Evolutionary conservation across 2,888 invertebrate species (phyloP).

Genomic region (Cinara cedri): DNA sequence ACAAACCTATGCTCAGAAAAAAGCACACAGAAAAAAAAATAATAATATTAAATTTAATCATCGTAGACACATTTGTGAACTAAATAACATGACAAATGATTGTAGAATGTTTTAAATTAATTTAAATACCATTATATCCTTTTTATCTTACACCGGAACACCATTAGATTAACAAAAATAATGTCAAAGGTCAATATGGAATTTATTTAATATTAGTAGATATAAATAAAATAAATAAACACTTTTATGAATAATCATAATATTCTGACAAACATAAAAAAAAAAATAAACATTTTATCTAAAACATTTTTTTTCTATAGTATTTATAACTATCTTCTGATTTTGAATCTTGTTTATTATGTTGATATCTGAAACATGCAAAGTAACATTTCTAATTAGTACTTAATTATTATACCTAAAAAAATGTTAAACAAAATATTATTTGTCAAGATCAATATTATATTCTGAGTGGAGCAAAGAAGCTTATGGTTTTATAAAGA

Average conservation of each 20-base stretch:
- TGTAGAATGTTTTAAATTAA: not conserved
- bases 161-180: constrained; percentile 34
- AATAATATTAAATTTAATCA: not conserved
- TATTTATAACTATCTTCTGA: constrained; percentile 25
- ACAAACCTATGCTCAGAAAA: constrained; percentile 10
- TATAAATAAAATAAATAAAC: not conserved
- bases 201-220: constrained; percentile 20
- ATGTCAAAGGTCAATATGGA: constrained; percentile 35
- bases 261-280: not conserved
- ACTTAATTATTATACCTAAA: not conserved
- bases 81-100: constrained; percentile 1
- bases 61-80: not conserved
- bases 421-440: too few relatives aligned
- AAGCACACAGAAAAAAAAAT: not conserved
- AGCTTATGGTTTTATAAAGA: too few relatives aligned
- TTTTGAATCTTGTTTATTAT: not conserved
- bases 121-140: constrained; percentile 7
- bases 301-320: constrained; percentile 21
- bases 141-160: constrained; percentile 42
- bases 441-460: too few relatives aligned
- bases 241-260: constrained; percentile 3
- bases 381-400: not conserved
- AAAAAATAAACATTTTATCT: not conserved
- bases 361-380: constrained; percentile 15
- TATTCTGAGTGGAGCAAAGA: too few relatives aligned